phyloP scores from a whole-genome alignment of 1,140 invertebrate genomes.

The Tribolium madens region DNA sequence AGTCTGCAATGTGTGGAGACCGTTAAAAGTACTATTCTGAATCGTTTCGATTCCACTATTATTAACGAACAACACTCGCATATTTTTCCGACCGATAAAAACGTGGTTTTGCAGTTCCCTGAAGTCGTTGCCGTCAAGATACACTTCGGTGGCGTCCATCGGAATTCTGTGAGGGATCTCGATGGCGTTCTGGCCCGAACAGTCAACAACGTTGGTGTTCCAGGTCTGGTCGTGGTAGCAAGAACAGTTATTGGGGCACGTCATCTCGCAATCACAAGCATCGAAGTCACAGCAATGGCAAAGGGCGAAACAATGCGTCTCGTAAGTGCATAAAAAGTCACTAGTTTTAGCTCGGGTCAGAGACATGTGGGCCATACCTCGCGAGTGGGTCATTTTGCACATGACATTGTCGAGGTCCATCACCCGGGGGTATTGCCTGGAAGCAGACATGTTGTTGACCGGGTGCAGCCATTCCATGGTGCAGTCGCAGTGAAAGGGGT shows the following conservation, averaged over 20 bases:
- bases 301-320: conserved; percentile 91
- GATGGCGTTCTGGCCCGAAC: conserved; percentile 79
- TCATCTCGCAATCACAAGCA: conserved; percentile 96
- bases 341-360: conserved; percentile 76
- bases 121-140: conserved; percentile 90
- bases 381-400: conserved; percentile 84
- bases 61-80: conserved; percentile 88
- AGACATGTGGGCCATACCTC: conserved; percentile 77
- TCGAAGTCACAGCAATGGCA: conserved; percentile 96
- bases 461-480: conserved; percentile 92
- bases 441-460: conserved; percentile 85
- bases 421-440: conserved; percentile 84
- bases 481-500: conserved; percentile 92
- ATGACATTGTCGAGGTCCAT: conserved; percentile 90
- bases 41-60: conserved; percentile 86
- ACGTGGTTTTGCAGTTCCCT: conserved; percentile 87
- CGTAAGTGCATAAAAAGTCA: conserved; percentile 91
- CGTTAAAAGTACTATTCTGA: conserved; percentile 93
- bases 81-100: conserved; percentile 92
- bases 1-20: conserved; percentile 82
- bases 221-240: conserved; percentile 94
- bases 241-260: conserved; percentile 89
- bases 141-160: conserved; percentile 94
- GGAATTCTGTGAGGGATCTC: conserved; percentile 88
- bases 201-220: conserved; percentile 93